Evolutionary conservation across 2,888 invertebrate species (phyloP).

Genomic region (Morpho helenor): DNA sequence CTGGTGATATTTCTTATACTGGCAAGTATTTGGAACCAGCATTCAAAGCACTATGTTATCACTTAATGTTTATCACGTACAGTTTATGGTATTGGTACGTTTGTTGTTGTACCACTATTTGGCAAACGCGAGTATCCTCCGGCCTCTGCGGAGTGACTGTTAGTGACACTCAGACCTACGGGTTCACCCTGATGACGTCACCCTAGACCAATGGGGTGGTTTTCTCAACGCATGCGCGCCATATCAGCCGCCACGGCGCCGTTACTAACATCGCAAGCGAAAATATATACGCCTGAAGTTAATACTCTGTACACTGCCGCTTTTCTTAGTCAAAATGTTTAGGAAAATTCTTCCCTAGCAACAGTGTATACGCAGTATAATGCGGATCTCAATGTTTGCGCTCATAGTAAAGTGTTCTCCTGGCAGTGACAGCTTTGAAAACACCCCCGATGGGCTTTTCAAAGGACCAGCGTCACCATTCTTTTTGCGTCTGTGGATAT

Average conservation of each 20-base stretch:
- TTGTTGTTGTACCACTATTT: slow-evolving; percentile 55
- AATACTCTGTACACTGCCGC: slow-evolving; percentile 50
- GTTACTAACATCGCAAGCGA: slow-evolving; percentile 42
- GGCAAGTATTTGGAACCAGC: slow-evolving; percentile 9
- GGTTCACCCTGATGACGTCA: slow-evolving; percentile 78
- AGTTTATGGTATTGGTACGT: slow-evolving; percentile 39
- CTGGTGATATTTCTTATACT: slow-evolving; percentile 5
- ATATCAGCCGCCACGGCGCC: slow-evolving; percentile 70
- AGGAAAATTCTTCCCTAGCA: slow-evolving; percentile 31
- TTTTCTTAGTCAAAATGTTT: slow-evolving; percentile 41
- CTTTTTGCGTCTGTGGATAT: slow-evolving; percentile 65
- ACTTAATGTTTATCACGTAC: slow-evolving; percentile 30
- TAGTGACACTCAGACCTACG: slow-evolving; percentile 68
- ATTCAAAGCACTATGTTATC: slow-evolving; percentile 26
- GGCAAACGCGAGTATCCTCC: slow-evolving; percentile 53
- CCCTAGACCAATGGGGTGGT: slow-evolving; percentile 72
- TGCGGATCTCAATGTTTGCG: slow-evolving; percentile 45
- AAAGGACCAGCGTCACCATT: slow-evolving; percentile 70
- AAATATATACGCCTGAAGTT: slow-evolving; percentile 34
- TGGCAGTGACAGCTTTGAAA: slow-evolving; percentile 75
- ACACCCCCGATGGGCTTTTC: slow-evolving; percentile 69
- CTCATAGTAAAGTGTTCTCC: slow-evolving; percentile 57
- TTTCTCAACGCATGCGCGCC: slow-evolving; percentile 63
- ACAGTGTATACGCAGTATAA: slow-evolving; percentile 43
- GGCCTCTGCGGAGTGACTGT: slow-evolving; percentile 71